Conservation (phyloP, 2,888 invertebrate genomes). For the Petrolisthes cinctipes region DNA sequence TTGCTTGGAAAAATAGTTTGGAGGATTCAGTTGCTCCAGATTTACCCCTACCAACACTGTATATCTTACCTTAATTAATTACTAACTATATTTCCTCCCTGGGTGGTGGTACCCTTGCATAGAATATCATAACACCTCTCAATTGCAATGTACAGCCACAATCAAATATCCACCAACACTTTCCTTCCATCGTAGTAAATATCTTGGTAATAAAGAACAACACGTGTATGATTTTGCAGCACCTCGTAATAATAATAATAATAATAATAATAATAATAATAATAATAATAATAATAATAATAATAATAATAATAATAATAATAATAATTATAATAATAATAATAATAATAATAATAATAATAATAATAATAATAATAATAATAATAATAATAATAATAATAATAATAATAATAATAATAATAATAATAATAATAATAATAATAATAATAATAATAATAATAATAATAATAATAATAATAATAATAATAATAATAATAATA, state of each 20-base stretch:
- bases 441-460: slow-evolving; percentile 14
- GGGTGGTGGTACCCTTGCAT: too few relatives aligned
- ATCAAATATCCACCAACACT: too few relatives aligned
- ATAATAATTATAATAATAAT: not conserved
- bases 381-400: slow-evolving; percentile 21
- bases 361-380: slow-evolving; percentile 17
- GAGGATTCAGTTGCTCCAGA: too few relatives aligned
- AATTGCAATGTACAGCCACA: too few relatives aligned
- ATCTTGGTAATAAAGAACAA: not conserved
- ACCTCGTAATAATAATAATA: not conserved
- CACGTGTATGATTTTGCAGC: not conserved
- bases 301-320: slow-evolving; percentile 11
- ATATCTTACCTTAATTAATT: too few relatives aligned
- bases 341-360: slow-evolving; percentile 9
- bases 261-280: slow-evolving; percentile 13
- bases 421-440: slow-evolving; percentile 17
- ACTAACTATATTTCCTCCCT: too few relatives aligned
- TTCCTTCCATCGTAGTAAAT: too few relatives aligned
- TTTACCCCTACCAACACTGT: too few relatives aligned
- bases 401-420: slow-evolving; percentile 20
- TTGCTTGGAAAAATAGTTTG: too few relatives aligned
- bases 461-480: slow-evolving; percentile 11
- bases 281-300: slow-evolving; percentile 10
- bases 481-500: not conserved
- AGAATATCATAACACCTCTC: too few relatives aligned